Evolutionary conservation across 2,797 vertebrate genomes (phyloP).

Genomic region (Hippocampus kuda): DNA sequence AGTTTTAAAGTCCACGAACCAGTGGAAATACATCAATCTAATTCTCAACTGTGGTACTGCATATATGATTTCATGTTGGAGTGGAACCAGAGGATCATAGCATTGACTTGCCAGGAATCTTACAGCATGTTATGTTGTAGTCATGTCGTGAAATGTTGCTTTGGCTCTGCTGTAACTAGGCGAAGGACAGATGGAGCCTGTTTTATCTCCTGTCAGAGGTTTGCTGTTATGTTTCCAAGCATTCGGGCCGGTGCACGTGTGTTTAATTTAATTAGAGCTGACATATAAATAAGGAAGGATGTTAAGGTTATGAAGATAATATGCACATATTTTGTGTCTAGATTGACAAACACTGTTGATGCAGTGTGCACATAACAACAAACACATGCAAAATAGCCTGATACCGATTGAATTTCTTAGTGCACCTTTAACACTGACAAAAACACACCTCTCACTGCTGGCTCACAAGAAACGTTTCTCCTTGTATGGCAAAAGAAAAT

Average conservation of each 20-base stretch:
- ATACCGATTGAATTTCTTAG: background rate
- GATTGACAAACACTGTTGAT: background rate
- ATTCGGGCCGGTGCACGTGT: background rate
- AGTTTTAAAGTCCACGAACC: background rate
- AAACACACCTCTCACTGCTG: background rate
- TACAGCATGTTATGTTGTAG: conserved; percentile 2
- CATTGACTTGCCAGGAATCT: background rate
- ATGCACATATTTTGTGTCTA: background rate
- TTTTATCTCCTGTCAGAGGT: background rate
- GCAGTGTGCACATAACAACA: background rate
- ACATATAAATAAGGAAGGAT: background rate
- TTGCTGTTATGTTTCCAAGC: background rate
- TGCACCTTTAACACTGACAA: background rate
- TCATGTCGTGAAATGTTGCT: conserved; percentile 4
- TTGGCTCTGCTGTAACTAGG: background rate
- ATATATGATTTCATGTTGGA: background rate
- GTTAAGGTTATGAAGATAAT: background rate
- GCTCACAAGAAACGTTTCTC: background rate
- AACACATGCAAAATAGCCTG: background rate
- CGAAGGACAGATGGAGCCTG: background rate
- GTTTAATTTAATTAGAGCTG: background rate
- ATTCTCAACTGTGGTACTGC: background rate
- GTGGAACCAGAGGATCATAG: background rate
- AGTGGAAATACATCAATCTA: background rate
- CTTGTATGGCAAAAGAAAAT: conserved; percentile 1